Percentiles rank a stretch among this genome's conserved stretches.
Evolutionary conservation across 1,140 invertebrate genomes (phyloP).

Genomic region (Oedothorax gibbosus): DNA sequence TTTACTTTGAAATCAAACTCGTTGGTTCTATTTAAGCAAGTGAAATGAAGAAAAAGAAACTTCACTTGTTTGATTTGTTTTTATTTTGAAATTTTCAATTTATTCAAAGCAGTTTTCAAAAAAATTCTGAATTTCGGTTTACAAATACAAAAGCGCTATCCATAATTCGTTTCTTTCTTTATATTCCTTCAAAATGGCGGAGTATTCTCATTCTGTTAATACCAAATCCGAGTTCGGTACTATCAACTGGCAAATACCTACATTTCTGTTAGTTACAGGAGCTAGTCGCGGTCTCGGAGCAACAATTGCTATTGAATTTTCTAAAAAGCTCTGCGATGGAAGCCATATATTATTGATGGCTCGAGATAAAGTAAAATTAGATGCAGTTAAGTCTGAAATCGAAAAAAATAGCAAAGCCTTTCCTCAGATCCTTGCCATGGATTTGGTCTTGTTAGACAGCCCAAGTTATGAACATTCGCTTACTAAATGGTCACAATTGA

Average conservation of each 20-base stretch:
- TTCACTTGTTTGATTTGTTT: too few species aligned
- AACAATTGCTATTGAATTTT: conserved; percentile 79
- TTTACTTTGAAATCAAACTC: too few species aligned
- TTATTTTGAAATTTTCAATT: too few species aligned
- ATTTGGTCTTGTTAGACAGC: conserved; percentile 67
- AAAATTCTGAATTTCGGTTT: too few species aligned
- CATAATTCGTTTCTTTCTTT: too few species aligned
- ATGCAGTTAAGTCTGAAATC: conserved; percentile 75
- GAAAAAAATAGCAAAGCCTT: conserved; percentile 66
- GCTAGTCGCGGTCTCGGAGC: conserved; percentile 89
- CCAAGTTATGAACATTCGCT: conserved; percentile 65
- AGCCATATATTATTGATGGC: conserved; percentile 83
- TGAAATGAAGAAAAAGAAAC: too few species aligned
- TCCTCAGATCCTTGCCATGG: conserved; percentile 63
- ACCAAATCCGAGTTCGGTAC: not conserved
- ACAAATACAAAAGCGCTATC: too few species aligned
- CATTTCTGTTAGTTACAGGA: conserved; percentile 78
- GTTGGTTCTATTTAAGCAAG: too few species aligned
- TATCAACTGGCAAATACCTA: conserved; percentile 50
- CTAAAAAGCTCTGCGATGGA: conserved; percentile 73
- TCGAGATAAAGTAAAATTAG: conserved; percentile 73
- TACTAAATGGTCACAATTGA: conserved; percentile 73
- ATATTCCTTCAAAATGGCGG: too few species aligned
- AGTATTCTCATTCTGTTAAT: too few species aligned
- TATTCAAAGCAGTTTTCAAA: too few species aligned